Conservation (phyloP, 2,888 invertebrate species). For the Myopa testacea region DNA sequence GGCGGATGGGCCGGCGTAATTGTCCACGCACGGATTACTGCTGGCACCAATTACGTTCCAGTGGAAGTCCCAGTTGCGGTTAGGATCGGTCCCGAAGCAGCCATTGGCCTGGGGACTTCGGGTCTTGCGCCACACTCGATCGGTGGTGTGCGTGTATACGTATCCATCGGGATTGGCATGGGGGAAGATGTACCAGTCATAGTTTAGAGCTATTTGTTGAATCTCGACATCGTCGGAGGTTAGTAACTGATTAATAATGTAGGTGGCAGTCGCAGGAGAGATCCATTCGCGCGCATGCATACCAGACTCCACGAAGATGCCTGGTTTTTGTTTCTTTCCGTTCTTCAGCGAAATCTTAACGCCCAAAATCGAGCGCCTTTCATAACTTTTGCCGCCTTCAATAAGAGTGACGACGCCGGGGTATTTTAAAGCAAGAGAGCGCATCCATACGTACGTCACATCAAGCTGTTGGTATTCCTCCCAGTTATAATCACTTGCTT, state of each 20-base stretch:
- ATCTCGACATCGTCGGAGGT: constrained; percentile 70
- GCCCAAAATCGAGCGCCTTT: constrained; percentile 74
- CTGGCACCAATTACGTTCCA: constrained; percentile 76
- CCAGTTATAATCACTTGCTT: constrained; percentile 54
- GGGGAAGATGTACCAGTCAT: constrained; percentile 82
- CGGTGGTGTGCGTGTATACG: constrained; percentile 72
- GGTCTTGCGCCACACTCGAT: constrained; percentile 77
- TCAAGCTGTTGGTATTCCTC: constrained; percentile 57
- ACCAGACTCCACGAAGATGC: constrained; percentile 73
- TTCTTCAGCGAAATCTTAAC: constrained; percentile 70
- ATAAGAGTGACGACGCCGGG: constrained; percentile 70
- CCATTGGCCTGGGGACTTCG: constrained; percentile 69
- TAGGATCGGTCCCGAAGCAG: constrained; percentile 79
- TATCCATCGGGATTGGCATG: constrained; percentile 84
- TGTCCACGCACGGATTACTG: constrained; percentile 72
- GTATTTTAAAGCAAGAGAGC: constrained; percentile 67
- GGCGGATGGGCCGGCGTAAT: constrained; percentile 75
- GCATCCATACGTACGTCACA: constrained; percentile 72
- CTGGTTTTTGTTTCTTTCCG: constrained; percentile 59
- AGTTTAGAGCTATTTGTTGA: constrained; percentile 69
- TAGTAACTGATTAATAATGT: constrained; percentile 73
- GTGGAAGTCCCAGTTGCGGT: constrained; percentile 81
- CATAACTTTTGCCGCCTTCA: constrained; percentile 71
- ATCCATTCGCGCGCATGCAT: constrained; percentile 85
- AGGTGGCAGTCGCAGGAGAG: constrained; percentile 75